Evolutionary conservation across 2,113 vertebrate species (phyloP), one percentile per base, ranked within the genome.

Genomic region (Cochlearius cochlearius): DNA sequence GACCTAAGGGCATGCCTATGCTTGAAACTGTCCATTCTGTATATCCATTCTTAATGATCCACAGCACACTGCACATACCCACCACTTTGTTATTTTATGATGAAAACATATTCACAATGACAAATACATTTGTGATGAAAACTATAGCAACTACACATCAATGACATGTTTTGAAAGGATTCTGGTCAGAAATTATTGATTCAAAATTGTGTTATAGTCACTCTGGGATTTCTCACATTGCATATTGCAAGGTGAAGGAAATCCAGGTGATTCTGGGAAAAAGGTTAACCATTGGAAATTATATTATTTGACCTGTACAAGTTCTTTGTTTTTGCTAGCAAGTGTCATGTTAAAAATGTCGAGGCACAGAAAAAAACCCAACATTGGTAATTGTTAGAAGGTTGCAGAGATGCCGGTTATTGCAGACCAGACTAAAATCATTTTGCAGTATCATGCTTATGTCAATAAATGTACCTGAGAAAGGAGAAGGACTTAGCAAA

Each of bases 271-370:
- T 26, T 50, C 7, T 39, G 11, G n/a, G 29, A 26, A 68, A 75
- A 72, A 86, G 14, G 12, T 3, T n/a, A 38, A 41, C 11, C 15
- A 8, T 1, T 12, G 12, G 53, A 39, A 77, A 73, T 20, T 17
- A 7, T 25, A 14, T 11, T 0, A 0, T 41, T 85, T 72, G 25
- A 50, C 4, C 3, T 2, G 1, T 22, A 23, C 9, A n/a, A 45
- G 7, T 12, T 30, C 21, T 50, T 71, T 67, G 20, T 6, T 45
- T 91, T 41, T 34, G 8, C 45, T 62, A 76, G 2, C 11, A 49
- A 50, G 13, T 34, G 8, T 2, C 15, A 36, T 2, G 4, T 19
- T 76, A 25, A 56, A 80, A 85, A 72, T 29, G 7, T 50, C 1
- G 0, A 52, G 9, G 6, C 22, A 41, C 3, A 45, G 27, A 5